Evolutionary conservation across 2,797 vertebrate species (phyloP).

Genomic region (Pipistrellus pygmaeus): DNA sequence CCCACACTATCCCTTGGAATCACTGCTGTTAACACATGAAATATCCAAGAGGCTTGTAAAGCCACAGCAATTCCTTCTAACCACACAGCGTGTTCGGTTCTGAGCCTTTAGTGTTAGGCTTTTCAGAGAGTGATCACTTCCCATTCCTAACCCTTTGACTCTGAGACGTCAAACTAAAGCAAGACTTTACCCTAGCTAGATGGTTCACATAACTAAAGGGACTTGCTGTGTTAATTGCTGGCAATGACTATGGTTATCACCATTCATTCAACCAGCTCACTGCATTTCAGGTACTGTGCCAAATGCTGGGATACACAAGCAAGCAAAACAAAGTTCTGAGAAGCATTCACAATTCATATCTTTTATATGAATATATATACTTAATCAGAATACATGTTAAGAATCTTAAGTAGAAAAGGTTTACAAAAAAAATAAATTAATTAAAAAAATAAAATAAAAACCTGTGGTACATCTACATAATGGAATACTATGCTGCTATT

Average conservation of each 20-base stretch:
- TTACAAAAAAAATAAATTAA: no score
- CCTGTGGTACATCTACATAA: no score
- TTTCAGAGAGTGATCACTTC: conserved; percentile 53
- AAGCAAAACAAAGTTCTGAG: conserved; percentile 10
- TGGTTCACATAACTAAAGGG: neutral
- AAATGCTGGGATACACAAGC: neutral
- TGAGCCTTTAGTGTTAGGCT: neutral
- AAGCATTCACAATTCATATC: neutral
- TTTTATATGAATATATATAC: neutral
- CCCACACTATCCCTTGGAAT: conserved; percentile 72
- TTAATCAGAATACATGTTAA: neutral
- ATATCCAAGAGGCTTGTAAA: conserved; percentile 65
- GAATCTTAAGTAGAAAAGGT: neutral
- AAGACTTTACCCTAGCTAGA: neutral
- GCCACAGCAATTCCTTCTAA: conserved; percentile 50
- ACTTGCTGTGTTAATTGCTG: neutral
- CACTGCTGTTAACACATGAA: conserved; percentile 68
- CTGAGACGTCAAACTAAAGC: conserved; percentile 27
- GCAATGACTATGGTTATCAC: neutral
- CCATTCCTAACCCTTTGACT: conserved; percentile 28
- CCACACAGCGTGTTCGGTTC: neutral
- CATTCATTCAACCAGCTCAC: conserved; percentile 15
- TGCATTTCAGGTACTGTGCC: neutral
- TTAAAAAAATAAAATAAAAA: no score
- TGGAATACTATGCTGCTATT: no score